Base-by-base conservation (phyloP, 2,797 vertebrate species). In the Darevskia nairensis region DNA sequence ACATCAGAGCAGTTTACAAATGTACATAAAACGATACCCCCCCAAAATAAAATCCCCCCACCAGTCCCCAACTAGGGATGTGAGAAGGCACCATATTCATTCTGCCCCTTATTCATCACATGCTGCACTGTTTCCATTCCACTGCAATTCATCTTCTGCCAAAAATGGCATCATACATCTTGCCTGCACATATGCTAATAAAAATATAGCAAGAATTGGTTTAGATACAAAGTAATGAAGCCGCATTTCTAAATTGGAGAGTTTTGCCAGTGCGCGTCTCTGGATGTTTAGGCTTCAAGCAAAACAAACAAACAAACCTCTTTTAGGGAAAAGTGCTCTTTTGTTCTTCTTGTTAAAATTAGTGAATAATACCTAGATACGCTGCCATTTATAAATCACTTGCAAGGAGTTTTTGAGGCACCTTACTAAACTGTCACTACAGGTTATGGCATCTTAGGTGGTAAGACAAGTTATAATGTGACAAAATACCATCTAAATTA, bases 311-410 rank as follows among this genome's bases (percentile, higher is more conserved):
- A 50, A 32, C 50, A 83, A 71, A n/a, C 13, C 35, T 25, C 2
- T 64, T 71, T 35, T 66, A 72, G 8, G 32, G 72, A 72, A 23
- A 10, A 74, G 23, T 2, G 2, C 74, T 78, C 2, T 76, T 21
- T 59, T 84, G 7, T 25, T 19, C 6, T 19, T 61, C 25, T 41
- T 27, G 61, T 29, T 84, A 50, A 85, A 35, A 89, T 71, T 74
- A 78, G 75, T 69, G 91, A 90, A 89, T 86, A 90, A 75, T 84
- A 93, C 0, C 0, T 84, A 82, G 92, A 87, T 92, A 86, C 88
- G 82, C 89, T 89, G 69, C 86, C 90, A 89, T 86, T 86, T 82
- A 87, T 90, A 21, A 77, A 90, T 92, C 92, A 72, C 91, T 91
- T 81, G 90, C 72, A 80, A 27, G 72, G 77, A 8, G 39, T 80